Base-by-base conservation (phyloP, 2,888 invertebrate species). In the Zootermopsis nevadensis region DNA sequence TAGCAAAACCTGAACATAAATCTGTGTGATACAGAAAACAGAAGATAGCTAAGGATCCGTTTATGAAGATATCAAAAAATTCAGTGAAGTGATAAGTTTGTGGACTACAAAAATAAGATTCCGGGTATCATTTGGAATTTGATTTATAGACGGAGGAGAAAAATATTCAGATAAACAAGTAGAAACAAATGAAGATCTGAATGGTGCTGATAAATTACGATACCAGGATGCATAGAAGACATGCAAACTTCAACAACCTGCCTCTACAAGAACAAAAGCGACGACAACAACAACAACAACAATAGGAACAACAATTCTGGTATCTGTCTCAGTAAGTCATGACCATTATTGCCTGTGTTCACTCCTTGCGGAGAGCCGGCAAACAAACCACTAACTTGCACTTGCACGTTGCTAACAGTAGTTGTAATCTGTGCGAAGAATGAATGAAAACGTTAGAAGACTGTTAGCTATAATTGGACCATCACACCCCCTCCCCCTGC, bases 241-340 rank as follows among this genome's bases (percentile, higher is more conserved):
- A 84, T 82, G 84, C 72, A 82, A 80, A 82, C 84, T 69, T 48
- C 82, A 48, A 53, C 82, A 30, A 55, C 84, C 74, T 82, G 82
- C 53, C 19, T 24, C 38, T 77, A 48, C 79, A 27, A 30, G 72
- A 53, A 38, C 81, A 82, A 72, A 42, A 74, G 33, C 77, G 66
- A 60, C 80, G 53, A 82, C 84, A 76, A 79, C 82, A 80, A 82
- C 84, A 82, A 82, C 80, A 66, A 67, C 82, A 74, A 27, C 72
- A 72, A 55, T 22, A n/a, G 60, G 33, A 33, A 77, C 35, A 33
- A 60, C 60, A 74, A 82, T 48, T 42, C 77, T 3, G 42, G 77
- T 67, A 60, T 69, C 35, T 66, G 42, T 35, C 74, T 48, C 82
- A 82, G 82, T 82, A 82, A 82, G 82, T 82, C 35, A 10, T 15